Base-by-base conservation (phyloP, 2,113 vertebrate genomes). In the Atrichornis clamosus region DNA sequence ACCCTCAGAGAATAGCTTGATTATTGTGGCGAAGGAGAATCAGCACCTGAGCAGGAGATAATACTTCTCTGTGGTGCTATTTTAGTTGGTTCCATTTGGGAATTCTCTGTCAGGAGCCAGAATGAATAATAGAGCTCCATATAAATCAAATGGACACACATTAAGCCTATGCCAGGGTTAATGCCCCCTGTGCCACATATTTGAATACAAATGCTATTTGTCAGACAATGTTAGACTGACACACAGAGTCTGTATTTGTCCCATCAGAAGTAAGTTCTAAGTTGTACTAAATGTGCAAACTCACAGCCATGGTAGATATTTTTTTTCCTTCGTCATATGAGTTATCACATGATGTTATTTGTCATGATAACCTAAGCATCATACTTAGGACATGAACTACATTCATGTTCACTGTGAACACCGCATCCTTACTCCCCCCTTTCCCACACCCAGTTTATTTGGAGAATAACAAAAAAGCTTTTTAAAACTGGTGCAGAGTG, bases 1-100 rank as follows among this genome's bases (percentile, higher is more conserved):
- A 92, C 35, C 52, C 56, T 81, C 56, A 60, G 89, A 93, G 91
- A 90, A 94, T 85, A 87, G 35, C 53, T 90, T 93, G 82, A 93
- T 95, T 93, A 89, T 41, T 79, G 41, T 90, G 79, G 72, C 79
- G 84, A 79, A 82, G 69, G 62, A 91, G 58, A 91, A 85, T 80
- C 49, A 68, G 44, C 67, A 87, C 82, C 65, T 76, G 62, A n/a
- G 35, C 23, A 41, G 67, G 44, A 74, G 69, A 56, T 63, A 84
- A 75, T 87, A 75, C 65, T 85, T 80, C 79, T 95, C 86, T 74
- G 64, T 89, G 52, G 80, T 84, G 59, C 42, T 92, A 19, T 81
- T 73, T 90, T 17, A 67, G 69, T 46, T 75, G 55, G 28, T 84
- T 83, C 88, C 90, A 70, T 92, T 67, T 49, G 73, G 76, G 64